These are phyloP conservation scores for Eilema caniola DNA, from an alignment of 2,888 invertebrate species.

Conservation along the genomic window DNA sequence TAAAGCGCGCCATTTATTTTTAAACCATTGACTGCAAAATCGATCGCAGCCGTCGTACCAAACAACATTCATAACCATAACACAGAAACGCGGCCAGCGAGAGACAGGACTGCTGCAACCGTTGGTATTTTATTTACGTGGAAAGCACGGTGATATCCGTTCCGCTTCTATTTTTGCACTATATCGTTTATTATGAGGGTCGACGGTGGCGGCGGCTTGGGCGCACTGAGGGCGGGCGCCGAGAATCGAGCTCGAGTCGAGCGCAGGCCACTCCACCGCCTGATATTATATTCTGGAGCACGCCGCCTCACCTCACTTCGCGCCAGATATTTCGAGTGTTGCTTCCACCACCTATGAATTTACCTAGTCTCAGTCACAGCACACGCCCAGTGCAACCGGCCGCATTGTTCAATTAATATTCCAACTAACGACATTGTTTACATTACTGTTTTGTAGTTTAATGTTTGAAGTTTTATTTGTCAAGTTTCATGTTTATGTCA, in stretches of 20 bases:
- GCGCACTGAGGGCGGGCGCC: constrained; percentile 63
- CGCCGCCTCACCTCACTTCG: constrained; percentile 82
- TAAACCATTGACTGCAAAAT: constrained; percentile 69
- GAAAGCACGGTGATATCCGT: constrained; percentile 73
- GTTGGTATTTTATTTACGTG: constrained; percentile 82
- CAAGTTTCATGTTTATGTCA: constrained; percentile 20
- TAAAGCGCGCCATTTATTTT: constrained; percentile 68
- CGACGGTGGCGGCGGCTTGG: constrained; percentile 59
- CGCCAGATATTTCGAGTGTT: constrained; percentile 86
- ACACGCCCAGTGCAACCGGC: constrained; percentile 78
- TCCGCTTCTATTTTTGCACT: constrained; percentile 83
- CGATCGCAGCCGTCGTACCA: constrained; percentile 64
- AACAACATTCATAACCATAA: constrained; percentile 74
- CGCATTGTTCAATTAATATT: constrained; percentile 70
- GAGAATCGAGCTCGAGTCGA: constrained; percentile 59
- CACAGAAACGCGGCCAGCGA: constrained; percentile 70
- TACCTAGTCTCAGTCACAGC: constrained; percentile 82
- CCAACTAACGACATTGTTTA: constrained; percentile 32
- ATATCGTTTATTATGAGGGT: constrained; percentile 81
- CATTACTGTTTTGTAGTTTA: constrained; percentile 26
- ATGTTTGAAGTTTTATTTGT: constrained; percentile 19
- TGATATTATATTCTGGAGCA: constrained; percentile 87
- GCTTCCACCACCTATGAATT: constrained; percentile 84
- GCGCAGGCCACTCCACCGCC: constrained; percentile 79
- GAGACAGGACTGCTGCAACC: constrained; percentile 72